These are phyloP conservation scores for Phrynosoma platyrhinos DNA, from an alignment of 2,113 vertebrate genomes.

Conservation along the genomic window DNA sequence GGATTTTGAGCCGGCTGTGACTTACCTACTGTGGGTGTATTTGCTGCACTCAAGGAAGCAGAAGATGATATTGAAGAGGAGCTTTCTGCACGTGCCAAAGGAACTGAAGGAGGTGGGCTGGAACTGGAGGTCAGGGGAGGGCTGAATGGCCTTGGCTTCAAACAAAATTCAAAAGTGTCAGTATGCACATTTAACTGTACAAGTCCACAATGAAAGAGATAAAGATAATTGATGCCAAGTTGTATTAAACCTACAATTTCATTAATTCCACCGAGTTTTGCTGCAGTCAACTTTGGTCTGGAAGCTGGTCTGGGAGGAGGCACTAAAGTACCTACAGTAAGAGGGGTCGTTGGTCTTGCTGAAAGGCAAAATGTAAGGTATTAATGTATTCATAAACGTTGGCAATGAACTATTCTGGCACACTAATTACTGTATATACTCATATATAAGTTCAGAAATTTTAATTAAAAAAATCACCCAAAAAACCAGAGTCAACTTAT, in stretches of 20 bases:
- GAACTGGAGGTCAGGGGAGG: constrained; percentile 86
- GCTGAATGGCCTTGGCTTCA: constrained; percentile 93
- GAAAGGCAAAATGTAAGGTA: constrained; percentile 65
- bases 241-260: constrained; percentile 89
- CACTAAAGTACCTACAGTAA: constrained; percentile 87
- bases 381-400: not conserved
- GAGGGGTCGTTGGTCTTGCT: constrained; percentile 89
- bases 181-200: not conserved
- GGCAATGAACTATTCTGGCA: not conserved
- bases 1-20: not conserved
- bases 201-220: not conserved
- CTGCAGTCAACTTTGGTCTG: constrained; percentile 90
- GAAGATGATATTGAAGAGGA: constrained; percentile 96
- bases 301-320: constrained; percentile 95
- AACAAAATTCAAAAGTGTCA: constrained; percentile 56
- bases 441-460: too few relatives aligned
- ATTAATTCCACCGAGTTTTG: constrained; percentile 94
- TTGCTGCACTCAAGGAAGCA: constrained; percentile 91
- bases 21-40: constrained; percentile 96
- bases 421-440: not conserved
- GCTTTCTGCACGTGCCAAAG: constrained; percentile 94
- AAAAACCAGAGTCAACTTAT: too few relatives aligned
- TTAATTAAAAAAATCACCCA: too few relatives aligned
- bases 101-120: constrained; percentile 90
- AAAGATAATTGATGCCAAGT: not conserved